phyloP scores from a whole-genome alignment of 2,888 invertebrate genomes.

The Oeneis ivallda region DNA sequence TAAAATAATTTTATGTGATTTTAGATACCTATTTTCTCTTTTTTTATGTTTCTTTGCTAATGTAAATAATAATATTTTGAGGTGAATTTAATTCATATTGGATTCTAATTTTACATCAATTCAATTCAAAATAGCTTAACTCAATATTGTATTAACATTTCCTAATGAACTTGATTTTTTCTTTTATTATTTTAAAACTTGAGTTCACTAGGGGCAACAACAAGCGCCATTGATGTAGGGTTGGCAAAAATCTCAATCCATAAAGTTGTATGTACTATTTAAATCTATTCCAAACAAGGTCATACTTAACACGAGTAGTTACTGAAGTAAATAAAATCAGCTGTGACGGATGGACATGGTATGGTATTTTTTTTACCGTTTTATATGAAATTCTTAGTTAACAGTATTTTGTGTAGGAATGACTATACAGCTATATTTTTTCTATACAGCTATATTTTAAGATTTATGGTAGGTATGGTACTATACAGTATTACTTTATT shows the following conservation, averaged over 20 bases:
- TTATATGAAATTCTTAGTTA: no score
- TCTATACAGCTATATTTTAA: no score
- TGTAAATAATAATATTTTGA: not conserved
- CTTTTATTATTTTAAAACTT: not conserved
- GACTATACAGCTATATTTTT: no score
- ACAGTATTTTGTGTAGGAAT: no score
- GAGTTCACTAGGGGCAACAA: not conserved
- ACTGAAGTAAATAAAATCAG: no score
- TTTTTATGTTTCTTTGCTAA: not conserved
- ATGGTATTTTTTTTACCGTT: no score
- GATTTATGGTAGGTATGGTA: no score
- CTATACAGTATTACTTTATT: no score
- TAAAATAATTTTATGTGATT: not conserved
- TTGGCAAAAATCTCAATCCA: not conserved
- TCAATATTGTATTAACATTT: conserved; percentile 1
- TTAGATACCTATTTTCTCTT: not conserved
- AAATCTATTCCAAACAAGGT: no score
- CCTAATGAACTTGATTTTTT: not conserved
- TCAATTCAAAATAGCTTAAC: not conserved
- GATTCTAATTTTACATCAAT: not conserved
- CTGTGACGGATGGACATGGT: no score
- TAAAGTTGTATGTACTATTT: no score
- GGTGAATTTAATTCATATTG: not conserved
- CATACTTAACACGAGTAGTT: no score
- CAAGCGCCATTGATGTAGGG: not conserved